Evolutionary conservation across 2,797 vertebrate species (phyloP), one percentile per base, ranked within the genome.

Genomic region (Columba guinea): DNA sequence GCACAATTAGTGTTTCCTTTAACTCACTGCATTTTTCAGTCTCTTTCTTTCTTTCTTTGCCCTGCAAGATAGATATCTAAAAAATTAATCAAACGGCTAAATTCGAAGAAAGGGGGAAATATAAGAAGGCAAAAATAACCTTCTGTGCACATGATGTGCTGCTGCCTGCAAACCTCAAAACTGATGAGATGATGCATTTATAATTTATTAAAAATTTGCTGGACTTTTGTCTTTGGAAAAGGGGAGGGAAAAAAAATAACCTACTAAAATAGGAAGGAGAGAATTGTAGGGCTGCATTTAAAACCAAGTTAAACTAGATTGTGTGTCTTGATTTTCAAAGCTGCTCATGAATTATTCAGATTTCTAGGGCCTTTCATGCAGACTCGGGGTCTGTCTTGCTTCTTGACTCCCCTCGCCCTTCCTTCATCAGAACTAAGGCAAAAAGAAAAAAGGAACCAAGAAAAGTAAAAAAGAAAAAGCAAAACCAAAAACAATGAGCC

Each of bases 151-250:
- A 69, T 80, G 89, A 94, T 1, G 11, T 80, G 94, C 96, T 84
- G 67, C 95, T 90, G 84, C 67, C 80, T 28, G 79, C 30, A 49
- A 96, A 95, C 27, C n/a, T 96, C 32, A 44, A 91, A 89, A 95
- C 48, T 46, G 67, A 77, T 21, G 64, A 89, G 89, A 95, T n/a
- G 74, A 84, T 58, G 68, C 80, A 97, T 86, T 92, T 91, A 97
- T 97, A 94, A 97, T 97, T 96, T 96, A 98, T 97, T 97, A 96
- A 96, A 95, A 93, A 97, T 78, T 80, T 46, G 14, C 83, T 87
- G 53, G 56, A 56, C 88, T 93, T 97, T 95, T 93, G 80, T 94
- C 87, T 95, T 94, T 89, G 70, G 70, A 94, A 84, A 94, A 90
- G 32, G 39, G 53, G 20, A n/a, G 8, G 26, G 52, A 10, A 4